Evolutionary conservation across 2,797 vertebrate genomes (phyloP).

Genomic region (Neosilurus hyrtlii): DNA sequence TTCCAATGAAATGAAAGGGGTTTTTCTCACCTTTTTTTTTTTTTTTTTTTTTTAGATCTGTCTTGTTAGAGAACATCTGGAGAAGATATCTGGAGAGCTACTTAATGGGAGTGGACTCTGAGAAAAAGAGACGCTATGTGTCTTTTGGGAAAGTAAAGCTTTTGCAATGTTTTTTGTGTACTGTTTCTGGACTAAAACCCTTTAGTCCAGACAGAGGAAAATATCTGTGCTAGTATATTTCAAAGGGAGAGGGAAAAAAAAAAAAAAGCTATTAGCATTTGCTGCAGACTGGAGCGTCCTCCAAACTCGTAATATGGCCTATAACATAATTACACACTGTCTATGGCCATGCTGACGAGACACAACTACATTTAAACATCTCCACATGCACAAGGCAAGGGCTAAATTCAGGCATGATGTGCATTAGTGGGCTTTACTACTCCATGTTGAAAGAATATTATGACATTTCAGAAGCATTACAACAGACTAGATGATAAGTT

Average conservation of each 20-base stretch:
- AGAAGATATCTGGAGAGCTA: conserved; percentile 32
- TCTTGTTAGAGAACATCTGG: conserved; percentile 33
- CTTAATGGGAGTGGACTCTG: conserved; percentile 37
- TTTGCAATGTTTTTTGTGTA: conserved; percentile 16
- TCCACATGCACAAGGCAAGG: conserved; percentile 15
- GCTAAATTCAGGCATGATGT: conserved; percentile 9
- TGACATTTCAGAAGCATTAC: conserved; percentile 18
- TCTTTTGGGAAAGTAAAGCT: conserved; percentile 21
- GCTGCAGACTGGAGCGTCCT: conserved; percentile 41
- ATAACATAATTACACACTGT: conserved; percentile 44
- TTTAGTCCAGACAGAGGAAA: conserved; percentile 14
- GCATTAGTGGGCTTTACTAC: conserved; percentile 5
- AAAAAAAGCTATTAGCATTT: conserved; percentile 53
- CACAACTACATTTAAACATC: conserved; percentile 28
- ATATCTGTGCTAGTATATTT: conserved; percentile 11
- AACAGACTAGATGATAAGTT: conserved; percentile 17
- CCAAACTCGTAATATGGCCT: conserved; percentile 39
- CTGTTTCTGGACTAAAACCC: conserved; percentile 16
- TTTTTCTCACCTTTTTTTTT: conserved; percentile 30
- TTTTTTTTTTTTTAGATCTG: conserved; percentile 37
- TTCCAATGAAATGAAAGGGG: conserved; percentile 34
- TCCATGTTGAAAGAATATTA: conserved; percentile 13
- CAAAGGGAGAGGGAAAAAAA: not conserved
- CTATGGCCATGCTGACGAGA: conserved; percentile 19
- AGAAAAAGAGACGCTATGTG: conserved; percentile 28